Evolutionary conservation across 1,140 invertebrate genomes (phyloP), one percentile per base, ranked within the genome.

Genomic region (Formica exsecta): DNA sequence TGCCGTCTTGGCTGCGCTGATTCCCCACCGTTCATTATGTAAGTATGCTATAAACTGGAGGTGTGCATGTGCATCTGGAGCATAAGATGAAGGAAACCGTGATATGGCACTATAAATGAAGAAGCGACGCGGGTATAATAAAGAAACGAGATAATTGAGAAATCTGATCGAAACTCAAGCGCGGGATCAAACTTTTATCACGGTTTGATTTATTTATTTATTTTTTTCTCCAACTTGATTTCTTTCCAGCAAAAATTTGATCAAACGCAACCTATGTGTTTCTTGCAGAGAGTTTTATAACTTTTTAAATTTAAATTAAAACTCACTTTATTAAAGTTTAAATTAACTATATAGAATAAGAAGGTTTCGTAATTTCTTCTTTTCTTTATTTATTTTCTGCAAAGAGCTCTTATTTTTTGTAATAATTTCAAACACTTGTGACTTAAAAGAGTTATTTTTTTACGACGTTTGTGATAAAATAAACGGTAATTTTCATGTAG

Each of bases 1-100:
- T 73, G 79, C 79, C 79, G 29, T 81, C 79, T 83, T 71, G 76
- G 76, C 62, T 57, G 54, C 54, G 38, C 79, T 74, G 79, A 83
- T 83, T 74, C 57, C 48, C 3, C 5, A 59, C 54, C 79, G 51
- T 83, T 83, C 79, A 83, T 83, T 83, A 83, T 57, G 68, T 74
- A 83, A 83, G 68, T 83, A 74, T 81, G 38, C 36, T 41, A 57
- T 48, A 83, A 59, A 74, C 54, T 54, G n/a, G 16, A 13, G 54
- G 65, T 29, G 51, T 41, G 25, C 64, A 19, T 54, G 77, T 29
- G 77, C 77, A 59, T 29, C 76, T n/a, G n/a, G 25, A 11, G 61
- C 5, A 51, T 51, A 51, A 51, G 48, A 51, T 51, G 48, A 51
- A 51, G 51, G 44, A 38, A 38, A 1, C 44, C 32, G 36, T 54